Evolutionary conservation across 2,113 vertebrate species (phyloP), one percentile per base, ranked within the genome.

Genomic region (Dromaius novaehollandiae): DNA sequence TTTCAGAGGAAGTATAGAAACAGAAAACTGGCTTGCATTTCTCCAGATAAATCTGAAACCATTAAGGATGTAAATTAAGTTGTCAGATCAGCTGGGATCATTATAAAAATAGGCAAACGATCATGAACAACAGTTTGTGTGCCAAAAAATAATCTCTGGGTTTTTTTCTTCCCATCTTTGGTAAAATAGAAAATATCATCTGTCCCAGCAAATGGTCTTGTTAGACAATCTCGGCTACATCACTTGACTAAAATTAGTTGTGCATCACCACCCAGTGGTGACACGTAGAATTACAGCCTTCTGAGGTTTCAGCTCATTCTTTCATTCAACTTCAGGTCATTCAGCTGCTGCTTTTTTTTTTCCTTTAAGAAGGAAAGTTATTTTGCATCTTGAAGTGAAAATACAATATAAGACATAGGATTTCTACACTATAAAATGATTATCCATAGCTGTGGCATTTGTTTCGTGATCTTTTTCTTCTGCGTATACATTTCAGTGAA

Each of bases 231-330:
- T 11, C 4, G 42, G 10, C 20, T 3, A 58, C 21, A 10, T 13
- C 4, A 0, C 2, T 11, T 63, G 65, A 28, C 46, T 28, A 93
- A 95, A 89, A 60, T 13, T n/a, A 51, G 77, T 90, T 77, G 13
- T 36, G 40, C 46, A 95, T 83, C 83, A 30, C 96, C 97, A 97
- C 90, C 96, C 71, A 89, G 94, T 4, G 96, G 91, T 66, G 14
- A 11, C 1, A 82, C 5, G 8, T 8, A 70, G 82, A 96, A 95
- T 51, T 89, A 28, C 95, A 95, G 0, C 0, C 17, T 6, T 4
- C 48, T 9, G 46, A 14, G 21, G 11, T 26, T 66, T 46, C 53
- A 5, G 9, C 40, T 79, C 22, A 19, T 53, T 40, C 19, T 58
- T 58, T 34, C 30, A 28, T 34, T 60, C 50, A 58, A 28, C 32